Base-by-base conservation (phyloP, 2,888 invertebrate genomes). In the Tenthredo livida region DNA sequence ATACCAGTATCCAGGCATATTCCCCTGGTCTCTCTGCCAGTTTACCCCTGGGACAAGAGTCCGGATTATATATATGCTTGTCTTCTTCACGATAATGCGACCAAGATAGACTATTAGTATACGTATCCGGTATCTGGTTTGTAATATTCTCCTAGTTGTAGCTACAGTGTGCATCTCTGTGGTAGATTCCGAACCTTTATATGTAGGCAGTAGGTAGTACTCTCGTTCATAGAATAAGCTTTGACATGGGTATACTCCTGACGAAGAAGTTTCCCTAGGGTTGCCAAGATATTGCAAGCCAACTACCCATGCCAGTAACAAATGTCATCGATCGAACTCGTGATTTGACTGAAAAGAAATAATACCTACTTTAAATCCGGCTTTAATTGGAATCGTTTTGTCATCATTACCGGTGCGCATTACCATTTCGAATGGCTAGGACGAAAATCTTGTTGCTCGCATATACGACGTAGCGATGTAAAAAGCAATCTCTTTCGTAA, bases 21-120 rank as follows among this genome's bases (percentile, higher is more conserved):
- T n/a, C 25, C n/a, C 37, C 70, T 29, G n/a, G 15, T n/a, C 7
- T 70, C 37, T 9, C 70, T 70, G 40, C 43, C 72, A 73, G 72
- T 73, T 73, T 21, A 73, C 72, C 72, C 43, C 43, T 12, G 72
- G 29, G 72, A 43, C 72, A 43, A 29, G 21, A 73, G 10, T n/a
- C 43, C 21, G 40, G 72, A 21, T 73, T 43, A 43, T 43, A 37
- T 37, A 37, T 37, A 43, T 21, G 72, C 72, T 73, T 73, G 72
- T 40, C 72, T 43, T 40, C 40, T 73, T 73, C 72, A 73, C 9
- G 72, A 73, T 43, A 40, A 40, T 73, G 29, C 10, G 9, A 43
- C 37, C 9, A 43, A 12, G 72, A 43, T 73, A 43, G 72, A 73
- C 43, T 37, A 21, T 73, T 73, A 73, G 72, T 17, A 43, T 25